A percentile compares a stretch with the other conserved stretches of the same genome.
These are phyloP conservation scores for Cebus imitator DNA, from an alignment of 2,113 vertebrate genomes.

Conservation along the genomic window DNA sequence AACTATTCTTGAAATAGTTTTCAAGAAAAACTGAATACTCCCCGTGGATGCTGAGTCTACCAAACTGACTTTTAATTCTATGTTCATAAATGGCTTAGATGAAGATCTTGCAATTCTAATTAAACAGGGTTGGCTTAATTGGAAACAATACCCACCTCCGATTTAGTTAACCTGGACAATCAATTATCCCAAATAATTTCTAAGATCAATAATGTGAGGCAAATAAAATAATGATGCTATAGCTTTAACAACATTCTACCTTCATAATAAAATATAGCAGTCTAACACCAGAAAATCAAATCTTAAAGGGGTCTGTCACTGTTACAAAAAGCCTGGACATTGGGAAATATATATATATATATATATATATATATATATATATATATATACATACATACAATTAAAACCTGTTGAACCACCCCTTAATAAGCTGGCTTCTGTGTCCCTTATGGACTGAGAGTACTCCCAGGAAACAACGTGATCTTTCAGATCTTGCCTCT, in stretches of 20 bases:
- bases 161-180: not conserved
- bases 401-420: not conserved
- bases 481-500: not conserved
- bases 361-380: too few species aligned
- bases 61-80: not conserved
- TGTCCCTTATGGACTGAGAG: not conserved
- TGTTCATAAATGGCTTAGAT: not conserved
- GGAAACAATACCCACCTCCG: not conserved
- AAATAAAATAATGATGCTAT: not conserved
- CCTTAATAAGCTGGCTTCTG: not conserved
- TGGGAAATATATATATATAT: not conserved
- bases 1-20: not conserved
- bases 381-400: not conserved
- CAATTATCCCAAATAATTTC: not conserved
- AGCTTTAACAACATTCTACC: not conserved
- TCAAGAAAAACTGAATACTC: not conserved
- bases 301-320: not conserved
- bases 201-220: not conserved
- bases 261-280: not conserved
- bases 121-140: not conserved
- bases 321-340: not conserved
- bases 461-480: not conserved
- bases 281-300: not conserved
- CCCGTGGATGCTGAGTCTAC: not conserved
- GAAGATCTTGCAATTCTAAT: not conserved